Conservation (phyloP, 2,888 invertebrate species). For the Perizoma flavofasciatum region DNA sequence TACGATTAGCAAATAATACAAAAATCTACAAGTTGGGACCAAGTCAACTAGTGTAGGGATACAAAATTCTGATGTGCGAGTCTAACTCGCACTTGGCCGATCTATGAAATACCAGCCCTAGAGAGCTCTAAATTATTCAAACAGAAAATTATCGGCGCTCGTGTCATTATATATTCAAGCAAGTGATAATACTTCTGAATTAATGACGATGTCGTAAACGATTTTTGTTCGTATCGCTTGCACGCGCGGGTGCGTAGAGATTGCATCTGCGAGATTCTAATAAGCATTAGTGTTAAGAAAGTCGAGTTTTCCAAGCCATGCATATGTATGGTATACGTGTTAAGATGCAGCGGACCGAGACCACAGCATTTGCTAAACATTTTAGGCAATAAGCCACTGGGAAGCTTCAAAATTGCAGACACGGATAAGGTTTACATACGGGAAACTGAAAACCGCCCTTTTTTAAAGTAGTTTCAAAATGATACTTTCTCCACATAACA, state of each 20-base stretch:
- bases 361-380: conserved; percentile 36
- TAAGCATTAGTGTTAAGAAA: conserved; percentile 73
- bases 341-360: conserved; percentile 61
- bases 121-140: conserved; percentile 1
- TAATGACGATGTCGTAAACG: conserved; percentile 15
- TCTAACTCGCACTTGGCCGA: too few relatives aligned
- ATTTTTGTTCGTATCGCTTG: conserved; percentile 35
- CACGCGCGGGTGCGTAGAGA: conserved; percentile 67
- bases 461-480: conserved; percentile 1
- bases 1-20: too few relatives aligned
- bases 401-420: too few relatives aligned
- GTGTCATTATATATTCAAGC: conserved; percentile 21
- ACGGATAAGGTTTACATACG: too few relatives aligned
- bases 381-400: conserved; percentile 14
- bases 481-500: conserved; percentile 18
- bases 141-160: conserved; percentile 13
- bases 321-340: conserved; percentile 60
- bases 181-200: conserved; percentile 15
- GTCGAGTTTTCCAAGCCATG: conserved; percentile 71
- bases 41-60: too few relatives aligned
- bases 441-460: background rate
- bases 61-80: too few relatives aligned
- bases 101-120: too few relatives aligned
- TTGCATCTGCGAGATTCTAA: conserved; percentile 69
- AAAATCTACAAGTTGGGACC: too few relatives aligned